Evolutionary conservation across 2,797 vertebrate genomes (phyloP).

Genomic region (Crocodylus rhombifer): DNA sequence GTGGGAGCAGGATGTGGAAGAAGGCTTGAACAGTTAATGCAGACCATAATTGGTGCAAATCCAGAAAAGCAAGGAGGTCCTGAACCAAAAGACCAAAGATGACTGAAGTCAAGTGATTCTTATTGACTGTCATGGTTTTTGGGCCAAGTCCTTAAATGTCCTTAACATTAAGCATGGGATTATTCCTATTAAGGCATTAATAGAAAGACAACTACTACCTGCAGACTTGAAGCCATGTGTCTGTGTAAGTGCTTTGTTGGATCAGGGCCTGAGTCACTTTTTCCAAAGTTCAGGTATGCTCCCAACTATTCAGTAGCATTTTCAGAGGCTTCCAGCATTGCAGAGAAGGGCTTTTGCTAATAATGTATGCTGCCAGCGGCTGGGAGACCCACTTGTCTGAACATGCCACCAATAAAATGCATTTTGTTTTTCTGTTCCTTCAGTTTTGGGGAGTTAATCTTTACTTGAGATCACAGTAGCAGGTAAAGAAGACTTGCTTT

Average conservation of each 20-base stretch:
- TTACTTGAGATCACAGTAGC: slow-evolving; percentile 44
- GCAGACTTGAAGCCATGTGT: neutral
- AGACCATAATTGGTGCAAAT: too few species aligned
- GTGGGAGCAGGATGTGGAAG: too few species aligned
- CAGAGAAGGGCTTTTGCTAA: slow-evolving; percentile 11
- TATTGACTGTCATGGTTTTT: neutral
- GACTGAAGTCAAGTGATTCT: neutral
- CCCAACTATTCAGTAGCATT: slow-evolving; percentile 10
- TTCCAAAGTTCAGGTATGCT: neutral
- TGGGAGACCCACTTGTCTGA: neutral
- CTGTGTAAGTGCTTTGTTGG: neutral
- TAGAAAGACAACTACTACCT: neutral
- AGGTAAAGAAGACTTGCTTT: slow-evolving; percentile 46
- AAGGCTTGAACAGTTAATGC: too few species aligned
- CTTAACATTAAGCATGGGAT: neutral
- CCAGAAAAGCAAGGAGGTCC: too few species aligned
- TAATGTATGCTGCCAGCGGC: slow-evolving; percentile 19
- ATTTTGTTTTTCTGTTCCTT: slow-evolving; percentile 43
- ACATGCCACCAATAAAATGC: slow-evolving; percentile 4
- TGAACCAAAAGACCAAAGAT: neutral
- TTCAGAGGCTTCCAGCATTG: slow-evolving; percentile 38
- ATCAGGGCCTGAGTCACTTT: slow-evolving; percentile 7
- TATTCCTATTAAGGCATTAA: neutral
- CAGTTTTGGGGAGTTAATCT: neutral
- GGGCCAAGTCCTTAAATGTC: neutral